Percentiles rank a stretch among this genome's conserved stretches.
phyloP scores from a whole-genome alignment of 2,888 invertebrate species.

The Apotomis capreana region DNA sequence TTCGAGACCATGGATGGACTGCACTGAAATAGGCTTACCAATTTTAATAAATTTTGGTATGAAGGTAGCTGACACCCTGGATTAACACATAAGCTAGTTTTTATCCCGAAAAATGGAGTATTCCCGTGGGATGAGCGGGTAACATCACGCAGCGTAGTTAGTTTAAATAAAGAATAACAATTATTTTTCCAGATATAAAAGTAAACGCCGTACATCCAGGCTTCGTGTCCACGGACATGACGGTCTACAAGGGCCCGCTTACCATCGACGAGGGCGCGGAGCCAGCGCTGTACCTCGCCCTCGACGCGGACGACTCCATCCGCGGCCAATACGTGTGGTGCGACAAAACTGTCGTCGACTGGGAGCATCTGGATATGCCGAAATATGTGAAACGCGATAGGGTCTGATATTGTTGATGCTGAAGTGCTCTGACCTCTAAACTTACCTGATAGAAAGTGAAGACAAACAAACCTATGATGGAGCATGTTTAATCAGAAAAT shows the following conservation, averaged over 20 bases:
- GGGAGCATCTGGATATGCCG: conserved; percentile 72
- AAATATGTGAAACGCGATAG: conserved; percentile 1
- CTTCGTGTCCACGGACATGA: conserved; percentile 91
- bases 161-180: not conserved
- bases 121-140: too few relatives aligned
- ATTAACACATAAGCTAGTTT: too few relatives aligned
- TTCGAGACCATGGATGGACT: too few relatives aligned
- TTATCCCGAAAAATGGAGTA: too few relatives aligned
- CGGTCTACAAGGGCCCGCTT: conserved; percentile 85
- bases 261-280: conserved; percentile 83
- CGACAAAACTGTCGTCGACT: conserved; percentile 82
- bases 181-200: conserved; percentile 81
- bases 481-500: too few relatives aligned
- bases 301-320: conserved; percentile 79
- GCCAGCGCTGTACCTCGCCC: conserved; percentile 82
- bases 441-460: too few relatives aligned
- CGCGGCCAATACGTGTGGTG: conserved; percentile 86
- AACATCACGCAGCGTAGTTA: too few relatives aligned
- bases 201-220: conserved; percentile 90
- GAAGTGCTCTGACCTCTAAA: too few relatives aligned
- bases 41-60: too few relatives aligned
- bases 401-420: not conserved
- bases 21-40: too few relatives aligned
- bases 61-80: too few relatives aligned
- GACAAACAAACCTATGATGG: too few relatives aligned